Conservation (phyloP, 2,113 vertebrate genomes). For the Benitochromis conjunctus region DNA sequence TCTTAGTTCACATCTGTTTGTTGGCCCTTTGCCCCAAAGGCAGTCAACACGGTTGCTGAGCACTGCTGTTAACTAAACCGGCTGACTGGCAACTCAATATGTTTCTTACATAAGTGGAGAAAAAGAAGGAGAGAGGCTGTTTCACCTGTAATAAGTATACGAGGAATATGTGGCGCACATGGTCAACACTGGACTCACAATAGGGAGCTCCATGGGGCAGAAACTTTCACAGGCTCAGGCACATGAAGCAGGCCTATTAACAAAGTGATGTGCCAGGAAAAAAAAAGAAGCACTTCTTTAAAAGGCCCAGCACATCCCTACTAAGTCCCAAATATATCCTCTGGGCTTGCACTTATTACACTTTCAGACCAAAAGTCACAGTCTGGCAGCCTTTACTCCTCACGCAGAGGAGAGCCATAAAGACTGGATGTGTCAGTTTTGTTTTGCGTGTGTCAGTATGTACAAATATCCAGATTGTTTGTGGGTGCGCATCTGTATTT, state of each 20-base stretch:
- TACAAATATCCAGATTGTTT: not conserved
- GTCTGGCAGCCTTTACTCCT: not conserved
- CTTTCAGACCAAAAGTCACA: not conserved
- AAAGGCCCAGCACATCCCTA: not conserved
- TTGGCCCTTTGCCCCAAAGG: slow-evolving; percentile 45
- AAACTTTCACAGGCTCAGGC: not conserved
- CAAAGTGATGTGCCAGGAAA: not conserved
- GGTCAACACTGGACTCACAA: not conserved
- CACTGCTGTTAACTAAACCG: slow-evolving; percentile 55
- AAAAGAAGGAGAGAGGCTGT: not conserved
- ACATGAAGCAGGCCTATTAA: not conserved
- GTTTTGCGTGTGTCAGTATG: not conserved
- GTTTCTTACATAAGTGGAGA: slow-evolving; percentile 47
- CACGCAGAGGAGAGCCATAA: not conserved
- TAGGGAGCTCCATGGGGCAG: not conserved
- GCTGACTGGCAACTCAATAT: slow-evolving; percentile 65
- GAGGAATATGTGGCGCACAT: not conserved
- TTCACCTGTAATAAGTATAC: slow-evolving; percentile 6
- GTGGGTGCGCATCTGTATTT: not conserved
- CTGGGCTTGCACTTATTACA: not conserved
- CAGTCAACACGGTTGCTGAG: slow-evolving; percentile 61
- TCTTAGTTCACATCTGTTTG: slow-evolving; percentile 60
- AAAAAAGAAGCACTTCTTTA: not conserved
- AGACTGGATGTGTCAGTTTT: not conserved
- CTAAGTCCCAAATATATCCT: not conserved